Evolutionary conservation across 1,140 invertebrate species (phyloP).

Genomic region (Trinorchestia longiramus): DNA sequence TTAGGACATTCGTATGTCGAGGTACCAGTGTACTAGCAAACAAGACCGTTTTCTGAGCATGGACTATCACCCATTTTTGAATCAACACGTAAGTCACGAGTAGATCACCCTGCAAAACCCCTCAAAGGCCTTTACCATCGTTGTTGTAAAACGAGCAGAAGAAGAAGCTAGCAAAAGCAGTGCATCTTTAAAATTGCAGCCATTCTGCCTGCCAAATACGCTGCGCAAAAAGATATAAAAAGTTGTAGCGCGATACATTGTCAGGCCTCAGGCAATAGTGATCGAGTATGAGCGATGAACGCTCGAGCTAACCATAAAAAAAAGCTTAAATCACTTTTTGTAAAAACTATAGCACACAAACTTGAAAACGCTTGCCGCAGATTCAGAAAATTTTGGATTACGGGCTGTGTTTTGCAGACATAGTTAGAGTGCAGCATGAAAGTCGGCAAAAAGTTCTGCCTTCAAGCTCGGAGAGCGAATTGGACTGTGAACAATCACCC

Average conservation of each 20-base stretch:
- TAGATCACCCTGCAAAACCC: not conserved
- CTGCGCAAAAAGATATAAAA: constrained; percentile 15
- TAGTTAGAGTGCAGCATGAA: not conserved
- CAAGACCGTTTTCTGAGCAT: too few species aligned
- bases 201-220: constrained; percentile 14
- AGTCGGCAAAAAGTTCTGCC: not conserved
- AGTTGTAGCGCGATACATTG: not conserved
- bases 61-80: not conserved
- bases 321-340: not conserved
- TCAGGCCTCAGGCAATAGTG: constrained; percentile 40
- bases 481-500: not conserved
- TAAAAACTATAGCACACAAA: not conserved
- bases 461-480: not conserved
- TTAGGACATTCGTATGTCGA: too few species aligned
- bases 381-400: not conserved
- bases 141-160: not conserved
- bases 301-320: not conserved
- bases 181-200: constrained; percentile 24
- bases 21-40: too few species aligned
- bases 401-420: not conserved
- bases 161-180: not conserved
- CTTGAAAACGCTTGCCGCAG: not conserved
- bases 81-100: too few species aligned
- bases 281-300: constrained; percentile 33
- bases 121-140: not conserved